A percentile compares a stretch with the other conserved stretches of the same genome.
phyloP scores from a whole-genome alignment of 2,113 vertebrate genomes.

The Symphodus melops region DNA sequence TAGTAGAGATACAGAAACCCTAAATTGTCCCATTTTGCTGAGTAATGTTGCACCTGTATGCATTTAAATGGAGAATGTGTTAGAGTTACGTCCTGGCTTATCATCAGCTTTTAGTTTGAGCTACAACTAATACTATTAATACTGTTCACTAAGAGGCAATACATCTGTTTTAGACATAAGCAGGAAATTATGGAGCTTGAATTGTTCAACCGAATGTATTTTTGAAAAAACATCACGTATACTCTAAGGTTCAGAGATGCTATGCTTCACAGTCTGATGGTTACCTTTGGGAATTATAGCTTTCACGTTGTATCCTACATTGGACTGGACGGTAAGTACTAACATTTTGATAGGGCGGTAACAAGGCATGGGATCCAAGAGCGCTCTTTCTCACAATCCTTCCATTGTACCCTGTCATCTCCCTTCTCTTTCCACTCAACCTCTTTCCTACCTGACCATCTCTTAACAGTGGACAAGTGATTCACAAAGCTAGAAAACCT shows the following conservation, averaged over 20 bases:
- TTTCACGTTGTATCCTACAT: constrained; percentile 1
- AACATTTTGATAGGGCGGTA: constrained; percentile 31
- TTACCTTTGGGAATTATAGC: constrained; percentile 18
- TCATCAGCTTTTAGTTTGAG: too few relatives aligned
- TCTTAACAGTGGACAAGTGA: constrained; percentile 6
- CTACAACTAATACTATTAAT: too few relatives aligned
- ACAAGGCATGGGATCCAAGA: constrained; percentile 13
- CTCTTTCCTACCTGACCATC: constrained; percentile 7
- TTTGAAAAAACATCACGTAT: background rate
- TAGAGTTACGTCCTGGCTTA: too few relatives aligned
- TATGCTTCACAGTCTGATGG: constrained; percentile 4
- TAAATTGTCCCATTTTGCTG: too few relatives aligned
- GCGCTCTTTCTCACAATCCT: constrained; percentile 17
- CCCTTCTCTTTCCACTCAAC: constrained; percentile 4
- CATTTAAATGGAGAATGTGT: too few relatives aligned
- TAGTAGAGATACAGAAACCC: too few relatives aligned
- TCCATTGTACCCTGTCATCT: constrained; percentile 17
- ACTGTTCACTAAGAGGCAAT: too few relatives aligned
- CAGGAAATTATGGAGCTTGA: background rate
- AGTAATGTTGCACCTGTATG: too few relatives aligned
- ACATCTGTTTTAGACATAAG: constrained; percentile 4
- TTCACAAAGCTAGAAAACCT: constrained; percentile 18
- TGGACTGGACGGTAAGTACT: constrained; percentile 39
- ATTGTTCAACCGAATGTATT: background rate
- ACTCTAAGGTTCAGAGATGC: background rate